These are phyloP conservation scores for Temnothorax ravouxi DNA, from an alignment of 2,888 invertebrate genomes.

Conservation along the genomic window DNA sequence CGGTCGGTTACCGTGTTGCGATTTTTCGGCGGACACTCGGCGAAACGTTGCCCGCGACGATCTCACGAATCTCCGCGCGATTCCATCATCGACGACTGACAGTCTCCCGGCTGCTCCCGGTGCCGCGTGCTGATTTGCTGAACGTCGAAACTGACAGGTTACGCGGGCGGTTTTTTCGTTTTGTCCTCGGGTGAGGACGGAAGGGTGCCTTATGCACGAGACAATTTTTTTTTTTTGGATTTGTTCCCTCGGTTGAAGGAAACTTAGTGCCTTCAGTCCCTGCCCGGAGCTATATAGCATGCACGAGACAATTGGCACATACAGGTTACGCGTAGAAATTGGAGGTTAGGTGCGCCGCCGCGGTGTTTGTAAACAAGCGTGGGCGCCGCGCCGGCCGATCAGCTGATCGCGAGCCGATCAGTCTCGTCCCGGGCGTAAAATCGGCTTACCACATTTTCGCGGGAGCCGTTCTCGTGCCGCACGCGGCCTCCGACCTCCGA, in stretches of 20 bases:
- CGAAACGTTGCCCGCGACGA: neutral
- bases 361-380: constrained; percentile 79
- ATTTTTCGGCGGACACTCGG: neutral
- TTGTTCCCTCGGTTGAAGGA: too few relatives aligned
- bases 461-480: constrained; percentile 42
- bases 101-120: neutral
- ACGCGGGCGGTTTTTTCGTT: too few relatives aligned
- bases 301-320: too few relatives aligned
- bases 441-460: constrained; percentile 78
- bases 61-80: neutral
- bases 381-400: constrained; percentile 19
- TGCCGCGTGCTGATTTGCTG: neutral
- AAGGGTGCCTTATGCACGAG: too few relatives aligned
- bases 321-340: constrained; percentile 22
- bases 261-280: too few relatives aligned
- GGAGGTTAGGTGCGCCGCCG: constrained; percentile 73
- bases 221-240: too few relatives aligned
- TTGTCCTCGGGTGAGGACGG: too few relatives aligned
- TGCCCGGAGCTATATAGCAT: too few relatives aligned
- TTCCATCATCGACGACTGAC: neutral
- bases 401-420: constrained; percentile 40
- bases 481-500: constrained; percentile 21
- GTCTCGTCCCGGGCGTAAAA: neutral
- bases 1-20: neutral
- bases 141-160: constrained; percentile 61